Base-by-base conservation (phyloP, 2,113 vertebrate genomes). In the Semicossyphus pulcher region DNA sequence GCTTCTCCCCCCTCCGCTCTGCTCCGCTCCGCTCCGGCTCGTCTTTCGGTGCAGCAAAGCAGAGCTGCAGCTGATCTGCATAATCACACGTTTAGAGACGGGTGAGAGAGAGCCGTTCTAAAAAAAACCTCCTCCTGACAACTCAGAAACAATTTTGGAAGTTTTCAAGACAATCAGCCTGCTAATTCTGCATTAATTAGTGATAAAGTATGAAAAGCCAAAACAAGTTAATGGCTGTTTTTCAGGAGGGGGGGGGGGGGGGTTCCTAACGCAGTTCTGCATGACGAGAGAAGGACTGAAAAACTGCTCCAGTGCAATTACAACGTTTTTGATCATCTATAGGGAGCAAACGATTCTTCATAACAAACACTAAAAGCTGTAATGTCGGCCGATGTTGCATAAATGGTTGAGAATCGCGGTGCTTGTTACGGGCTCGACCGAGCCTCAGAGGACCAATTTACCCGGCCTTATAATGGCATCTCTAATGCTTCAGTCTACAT, bases 401-500 rank as follows among this genome's bases (percentile, higher is more conserved):
- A 81, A 88, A 91, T 86, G 85, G 87, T 92, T 89, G 9, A 83
- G 80, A 89, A 86, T 81, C 10, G 49, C 39, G 23, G 34, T 31
- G 80, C 86, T 88, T 86, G 84, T 88, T 89, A 86, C 81, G 58
- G 34, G 80, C 57, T 59, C 36, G 64, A 75, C 47, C 48, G 39
- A 77, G 37, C 62, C 86, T 73, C 88, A 39, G 80, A 9, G 80
- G 88, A 71, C 79, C 86, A 84, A 89, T 88, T 88, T 84, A 79
- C 36, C 60, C 58, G 7, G 73, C 74, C 66, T 83, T 86, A 81
- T 89, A 90, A 88, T 90, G 78, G 86, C 80, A 56, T 89, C 76
- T 81, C 73, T 86, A 86, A 89, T 86, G 85, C 78, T 80, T 54
- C 67, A 79, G 86, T 90, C 83, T 77, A 80, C 81, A 83, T 80